Base-by-base conservation (phyloP, 2,797 vertebrate genomes). In the Brotula barbata region DNA sequence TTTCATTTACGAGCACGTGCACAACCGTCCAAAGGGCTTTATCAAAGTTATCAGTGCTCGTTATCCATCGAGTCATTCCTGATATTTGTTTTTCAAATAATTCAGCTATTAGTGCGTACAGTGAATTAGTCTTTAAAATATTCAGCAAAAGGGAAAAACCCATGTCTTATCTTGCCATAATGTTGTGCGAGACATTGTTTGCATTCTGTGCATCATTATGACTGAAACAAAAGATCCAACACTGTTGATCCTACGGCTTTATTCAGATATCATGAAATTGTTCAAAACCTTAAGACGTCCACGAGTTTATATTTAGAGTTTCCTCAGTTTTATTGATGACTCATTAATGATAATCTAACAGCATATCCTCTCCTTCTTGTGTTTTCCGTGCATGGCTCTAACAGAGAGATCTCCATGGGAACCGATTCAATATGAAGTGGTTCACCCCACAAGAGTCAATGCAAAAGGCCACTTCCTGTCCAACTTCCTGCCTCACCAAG, bases 391-490 rank as follows among this genome's bases (percentile, higher is more conserved):
- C 48, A 2, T n/a, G 11, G 1, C 48, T 58, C 37, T 60, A n/a
- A 50, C 84, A 90, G 89, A 74, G 64, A 33, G 47, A 59, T 47
- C 64, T 51, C 81, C 64, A 23, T 72, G 62, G 46, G 81, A 84
- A 57, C 58, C 81, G 58, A 84, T 80, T 40, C 82, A 72, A 40
- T 91, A 90, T 50, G 93, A 96, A 84, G 86, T 98, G 6, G 96
- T 99, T 55, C 90, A 94, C 76, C 97, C 97, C 1, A 49, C 90
- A 12, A 89, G 92, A 77, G 93, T 98, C 34, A 94, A 97, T 10
- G 93, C 92, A 58, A 83, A 84, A 1, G 96, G 96, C 47, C 83
- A 85, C 19, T 98, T 98, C 86, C 77, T 98, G 81, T 98, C 96
- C 68, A 95, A 93, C 51, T 91, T 94, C 47, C 79, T 97, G 78